These are phyloP conservation scores for Corella eumyota DNA, from an alignment of 23 tunicate species.

Conservation along the genomic window DNA sequence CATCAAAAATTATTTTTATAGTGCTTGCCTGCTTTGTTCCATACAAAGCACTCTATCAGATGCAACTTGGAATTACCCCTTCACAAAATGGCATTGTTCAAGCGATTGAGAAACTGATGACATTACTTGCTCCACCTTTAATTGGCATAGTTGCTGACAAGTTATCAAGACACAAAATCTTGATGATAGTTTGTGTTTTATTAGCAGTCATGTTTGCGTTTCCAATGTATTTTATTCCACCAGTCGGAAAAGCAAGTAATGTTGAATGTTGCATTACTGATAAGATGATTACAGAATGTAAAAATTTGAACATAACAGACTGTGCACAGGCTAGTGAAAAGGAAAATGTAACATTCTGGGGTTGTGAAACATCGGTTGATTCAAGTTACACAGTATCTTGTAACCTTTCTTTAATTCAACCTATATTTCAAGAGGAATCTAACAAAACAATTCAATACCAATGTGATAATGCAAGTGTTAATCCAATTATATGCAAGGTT, in stretches of 20 bases:
- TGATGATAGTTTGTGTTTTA: slow-evolving; percentile 31
- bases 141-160: slow-evolving; percentile 42
- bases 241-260: slow-evolving; percentile 1
- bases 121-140: slow-evolving; percentile 30
- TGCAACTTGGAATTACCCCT: slow-evolving; percentile 51
- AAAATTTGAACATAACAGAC: background rate
- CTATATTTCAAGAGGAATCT: background rate
- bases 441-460: background rate
- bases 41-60: slow-evolving; percentile 76
- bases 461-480: background rate
- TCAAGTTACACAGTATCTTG: background rate
- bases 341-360: background rate
- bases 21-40: slow-evolving; percentile 61
- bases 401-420: too few species aligned
- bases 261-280: background rate
- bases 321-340: background rate
- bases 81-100: slow-evolving; percentile 74
- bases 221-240: slow-evolving; percentile 55
- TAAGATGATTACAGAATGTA: background rate
- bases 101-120: slow-evolving; percentile 44
- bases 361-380: background rate
- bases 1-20: slow-evolving; percentile 6
- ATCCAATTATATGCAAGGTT: background rate
- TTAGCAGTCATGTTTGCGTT: slow-evolving; percentile 36
- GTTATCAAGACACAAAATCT: slow-evolving; percentile 22